Percentiles rank a stretch among this genome's conserved stretches.
Evolutionary conservation across 2,797 vertebrate species (phyloP).

Genomic region (Manis crassicaudata): DNA sequence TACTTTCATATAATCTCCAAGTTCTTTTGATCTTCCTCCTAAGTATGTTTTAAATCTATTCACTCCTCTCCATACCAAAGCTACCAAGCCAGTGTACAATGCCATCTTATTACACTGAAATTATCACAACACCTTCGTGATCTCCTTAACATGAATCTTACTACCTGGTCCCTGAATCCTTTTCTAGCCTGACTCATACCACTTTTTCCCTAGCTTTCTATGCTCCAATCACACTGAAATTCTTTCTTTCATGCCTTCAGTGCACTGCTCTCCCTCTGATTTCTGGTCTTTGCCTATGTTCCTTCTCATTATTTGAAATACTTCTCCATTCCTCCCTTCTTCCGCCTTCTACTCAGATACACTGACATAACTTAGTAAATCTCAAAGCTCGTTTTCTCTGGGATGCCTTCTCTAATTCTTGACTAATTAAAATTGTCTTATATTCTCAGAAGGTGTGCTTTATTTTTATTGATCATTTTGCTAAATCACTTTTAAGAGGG

Average conservation of each 20-base stretch:
- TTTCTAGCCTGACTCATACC: neutral
- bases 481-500: neutral
- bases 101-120: neutral
- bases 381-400: neutral
- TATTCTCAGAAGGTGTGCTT: neutral
- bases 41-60: neutral
- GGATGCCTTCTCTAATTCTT: neutral
- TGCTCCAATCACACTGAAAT: neutral
- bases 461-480: slow-evolving; percentile 27
- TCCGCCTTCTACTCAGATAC: neutral
- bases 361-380: slow-evolving; percentile 13
- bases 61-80: neutral
- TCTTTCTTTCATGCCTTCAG: neutral
- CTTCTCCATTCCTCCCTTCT: neutral
- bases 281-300: neutral
- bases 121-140: neutral
- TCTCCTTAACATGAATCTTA: slow-evolving; percentile 24
- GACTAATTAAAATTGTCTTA: slow-evolving; percentile 28
- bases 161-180: neutral
- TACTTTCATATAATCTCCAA: neutral
- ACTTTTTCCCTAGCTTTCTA: neutral
- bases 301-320: neutral
- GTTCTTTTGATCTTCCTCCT: neutral
- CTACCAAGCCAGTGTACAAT: neutral
- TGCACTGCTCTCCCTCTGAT: neutral